Base-by-base conservation (phyloP, 37 sponge, comb jelly and placozoan species). In the Tethya wilhelma region DNA sequence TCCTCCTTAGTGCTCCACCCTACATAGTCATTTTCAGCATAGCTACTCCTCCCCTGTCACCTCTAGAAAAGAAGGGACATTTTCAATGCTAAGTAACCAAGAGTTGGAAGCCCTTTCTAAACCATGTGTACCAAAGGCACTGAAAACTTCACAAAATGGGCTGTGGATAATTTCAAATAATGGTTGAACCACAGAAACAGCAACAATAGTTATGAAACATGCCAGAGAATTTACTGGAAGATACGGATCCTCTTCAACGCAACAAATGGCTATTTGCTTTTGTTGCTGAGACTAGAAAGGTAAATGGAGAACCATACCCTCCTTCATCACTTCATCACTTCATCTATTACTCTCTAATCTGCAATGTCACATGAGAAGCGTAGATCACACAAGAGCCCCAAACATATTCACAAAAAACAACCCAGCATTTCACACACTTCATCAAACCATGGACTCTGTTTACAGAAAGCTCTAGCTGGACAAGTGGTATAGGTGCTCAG, bases 361-460 rank as follows among this genome's bases (percentile, higher is more conserved):
- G 45, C 82, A 56, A 17, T 25, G 64, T 22, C 64, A 81, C 64
- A 81, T 67, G 84, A 73, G 30, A 60, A 23, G 25, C 22, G 63
- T 60, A 8, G 63, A 60, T 60, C 20, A 12, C 6, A 6, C 11
- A 26, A 60, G 63, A n/a, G 22, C 26, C 22, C 63, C 63, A 60
- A 60, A 60, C 28, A 26, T 60, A 7, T 60, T 60, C 22, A 26
- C 63, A 23, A 60, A n/a, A 60, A 60, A 60, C 28, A 23, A 60
- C 22, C 25, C 28, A 12, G 63, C 22, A 17, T 60, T 60, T 23
- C 26, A 26, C 26, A 60, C 63, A 26, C 63, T 60, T 12, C 63
- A 60, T 6, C 22, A 60, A 7, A 60, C 63, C 26, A 60, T 60
- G 63, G 63, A 60, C 63, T 60, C 63, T 25, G 63, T 60, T 17